Evolutionary conservation across 2,888 invertebrate species (phyloP).

Genomic region (Argyresthia albistria): DNA sequence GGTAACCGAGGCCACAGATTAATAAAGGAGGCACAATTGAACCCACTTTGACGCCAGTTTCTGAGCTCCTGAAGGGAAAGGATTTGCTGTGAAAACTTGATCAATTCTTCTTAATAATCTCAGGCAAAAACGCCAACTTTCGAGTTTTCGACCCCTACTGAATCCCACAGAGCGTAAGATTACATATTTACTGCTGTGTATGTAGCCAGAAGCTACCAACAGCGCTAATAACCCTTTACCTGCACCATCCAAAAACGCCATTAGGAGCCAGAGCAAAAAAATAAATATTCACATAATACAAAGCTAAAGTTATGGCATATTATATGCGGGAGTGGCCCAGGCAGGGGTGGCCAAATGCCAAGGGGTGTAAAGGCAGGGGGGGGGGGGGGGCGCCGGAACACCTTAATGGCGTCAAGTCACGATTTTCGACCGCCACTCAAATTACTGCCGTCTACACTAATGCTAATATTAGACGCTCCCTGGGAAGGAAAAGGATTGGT

Average conservation of each 20-base stretch:
- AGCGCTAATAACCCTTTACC: background rate
- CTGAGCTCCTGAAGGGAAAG: too few relatives aligned
- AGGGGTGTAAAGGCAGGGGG: constrained; percentile 24
- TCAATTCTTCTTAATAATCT: too few relatives aligned
- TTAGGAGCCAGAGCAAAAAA: background rate
- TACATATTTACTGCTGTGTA: too few relatives aligned
- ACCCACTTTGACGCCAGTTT: too few relatives aligned
- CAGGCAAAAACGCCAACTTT: too few relatives aligned
- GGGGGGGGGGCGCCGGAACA: constrained; percentile 35
- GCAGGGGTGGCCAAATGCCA: constrained; percentile 33
- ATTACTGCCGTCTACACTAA: constrained; percentile 20
- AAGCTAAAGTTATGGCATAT: background rate
- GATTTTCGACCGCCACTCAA: constrained; percentile 35
- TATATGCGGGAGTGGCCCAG: constrained; percentile 16
- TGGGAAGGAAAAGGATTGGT: constrained; percentile 1
- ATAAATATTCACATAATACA: constrained; percentile 8
- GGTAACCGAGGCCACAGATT: too few relatives aligned
- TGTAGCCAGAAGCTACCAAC: too few relatives aligned
- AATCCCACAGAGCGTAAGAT: too few relatives aligned
- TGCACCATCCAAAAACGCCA: background rate
- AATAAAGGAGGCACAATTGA: too few relatives aligned
- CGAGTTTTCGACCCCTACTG: too few relatives aligned
- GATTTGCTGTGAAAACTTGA: too few relatives aligned
- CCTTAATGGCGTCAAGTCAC: constrained; percentile 59
- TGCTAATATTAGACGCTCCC: background rate